phyloP scores from a whole-genome alignment of 2,113 vertebrate species.

The Saguinus imperator region DNA sequence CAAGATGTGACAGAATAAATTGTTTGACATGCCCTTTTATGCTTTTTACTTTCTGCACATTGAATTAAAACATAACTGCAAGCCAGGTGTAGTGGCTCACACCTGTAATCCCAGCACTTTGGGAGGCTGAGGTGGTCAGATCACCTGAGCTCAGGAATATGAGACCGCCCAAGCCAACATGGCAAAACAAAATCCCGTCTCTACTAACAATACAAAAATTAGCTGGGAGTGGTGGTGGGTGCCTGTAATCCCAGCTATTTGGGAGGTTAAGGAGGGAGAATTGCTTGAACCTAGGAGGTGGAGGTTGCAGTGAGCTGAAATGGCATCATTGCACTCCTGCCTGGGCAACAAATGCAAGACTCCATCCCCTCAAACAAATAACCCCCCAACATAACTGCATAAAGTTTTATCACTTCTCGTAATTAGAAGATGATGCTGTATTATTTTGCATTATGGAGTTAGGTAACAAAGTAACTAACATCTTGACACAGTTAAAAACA shows the following conservation, averaged over 20 bases:
- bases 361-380: background rate
- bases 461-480: conserved; percentile 48
- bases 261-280: background rate
- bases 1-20: conserved; percentile 27
- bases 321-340: background rate
- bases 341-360: background rate
- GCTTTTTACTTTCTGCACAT: conserved; percentile 12
- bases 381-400: background rate
- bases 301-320: background rate
- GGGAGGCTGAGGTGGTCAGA: background rate
- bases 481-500: conserved; percentile 38
- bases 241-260: background rate
- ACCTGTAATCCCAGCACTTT: background rate
- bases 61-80: conserved; percentile 34
- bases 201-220: background rate
- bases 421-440: conserved; percentile 33
- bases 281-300: background rate
- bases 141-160: background rate
- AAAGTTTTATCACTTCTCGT: background rate
- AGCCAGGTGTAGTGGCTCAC: background rate
- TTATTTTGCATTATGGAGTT: conserved; percentile 47
- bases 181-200: background rate
- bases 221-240: background rate
- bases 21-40: background rate
- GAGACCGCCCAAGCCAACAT: background rate